Evolutionary conservation across 2,113 vertebrate species (phyloP), one percentile per base, ranked within the genome.

Genomic region (Dascyllus trimaculatus): DNA sequence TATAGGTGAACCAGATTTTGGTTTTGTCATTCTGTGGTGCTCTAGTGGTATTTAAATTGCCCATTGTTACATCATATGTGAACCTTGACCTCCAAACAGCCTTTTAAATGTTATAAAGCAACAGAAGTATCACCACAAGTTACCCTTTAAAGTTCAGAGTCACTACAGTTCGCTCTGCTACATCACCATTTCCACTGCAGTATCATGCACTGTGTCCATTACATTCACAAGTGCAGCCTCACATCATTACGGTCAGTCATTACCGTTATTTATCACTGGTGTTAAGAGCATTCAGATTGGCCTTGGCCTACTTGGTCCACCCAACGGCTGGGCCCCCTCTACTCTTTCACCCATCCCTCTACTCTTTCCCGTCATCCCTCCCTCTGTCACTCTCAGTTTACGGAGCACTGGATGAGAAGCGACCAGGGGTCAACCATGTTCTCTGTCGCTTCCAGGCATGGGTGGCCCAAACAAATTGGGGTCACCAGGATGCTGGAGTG

Each of bases 391-490:
- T 88, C 85, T 77, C 63, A 56, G 76, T 82, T 83, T 83, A 85
- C 58, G 7, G 53, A 90, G 74, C 77, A 74, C 70, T 82, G 81
- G 80, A 82, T 86, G 89, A 89, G 81, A 73, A 69, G 74, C 62
- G 86, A 88, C 83, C 85, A 9, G 0, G 68, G 90, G 86, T 89
- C 86, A 85, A 81, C 82, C 25, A 18, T 82, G 79, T 80, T 85
- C 85, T n/a, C 80, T 87, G 87, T 88, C 15, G 69, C 90, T 82
- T 74, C 70, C 64, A 84, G 85, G 80, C 64, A 71, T 17, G 25
- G 63, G 11, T 29, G 43, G 74, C 64, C 79, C 81, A 83, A 88
- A 89, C 91, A 91, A 91, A 91, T 92, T 92, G 88, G 90, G 90
- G 91, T 91, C 91, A 85, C 43, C 1, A 0, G 43, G 51, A 72